Percentiles rank a stretch among this genome's conserved stretches.
Evolutionary conservation across 2,797 vertebrate genomes (phyloP).

Genomic region (Enteromius thamalakanensis): DNA sequence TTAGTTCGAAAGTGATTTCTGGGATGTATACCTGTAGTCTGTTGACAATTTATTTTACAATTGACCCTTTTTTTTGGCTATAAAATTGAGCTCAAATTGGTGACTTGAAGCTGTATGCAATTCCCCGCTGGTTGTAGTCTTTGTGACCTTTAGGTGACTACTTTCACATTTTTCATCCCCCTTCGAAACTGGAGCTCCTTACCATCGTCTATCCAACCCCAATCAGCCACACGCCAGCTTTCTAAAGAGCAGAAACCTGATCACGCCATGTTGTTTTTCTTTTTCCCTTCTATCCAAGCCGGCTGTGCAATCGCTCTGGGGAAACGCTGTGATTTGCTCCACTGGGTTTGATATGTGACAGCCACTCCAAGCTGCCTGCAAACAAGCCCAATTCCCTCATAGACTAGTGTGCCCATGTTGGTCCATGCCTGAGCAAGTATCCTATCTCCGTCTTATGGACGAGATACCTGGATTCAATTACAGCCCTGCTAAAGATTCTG

Average conservation of each 20-base stretch:
- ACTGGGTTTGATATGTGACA: conserved; percentile 59
- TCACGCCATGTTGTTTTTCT: conserved; percentile 32
- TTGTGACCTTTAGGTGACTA: conserved; percentile 26
- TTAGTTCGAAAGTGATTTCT: background rate
- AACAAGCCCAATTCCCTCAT: conserved; percentile 49
- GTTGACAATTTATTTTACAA: background rate
- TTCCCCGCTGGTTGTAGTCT: background rate
- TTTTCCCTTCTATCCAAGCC: conserved; percentile 12
- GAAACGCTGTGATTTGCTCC: conserved; percentile 59
- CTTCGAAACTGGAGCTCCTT: conserved; percentile 8
- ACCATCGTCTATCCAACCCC: conserved; percentile 6
- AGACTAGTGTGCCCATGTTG: conserved; percentile 27
- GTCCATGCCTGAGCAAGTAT: conserved; percentile 46
- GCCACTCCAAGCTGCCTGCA: conserved; percentile 47
- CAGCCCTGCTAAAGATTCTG: conserved; percentile 24
- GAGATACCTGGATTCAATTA: conserved; percentile 39
- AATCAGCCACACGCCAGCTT: conserved; percentile 27
- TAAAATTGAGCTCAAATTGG: background rate
- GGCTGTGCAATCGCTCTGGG: conserved; percentile 37
- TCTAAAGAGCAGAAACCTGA: conserved; percentile 51
- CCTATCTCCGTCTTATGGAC: conserved; percentile 26
- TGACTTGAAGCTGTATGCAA: background rate
- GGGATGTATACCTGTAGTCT: background rate
- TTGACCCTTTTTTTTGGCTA: background rate
- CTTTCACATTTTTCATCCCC: conserved; percentile 17